phyloP scores from a whole-genome alignment of 2,797 vertebrate species.

The Falco berigora region DNA sequence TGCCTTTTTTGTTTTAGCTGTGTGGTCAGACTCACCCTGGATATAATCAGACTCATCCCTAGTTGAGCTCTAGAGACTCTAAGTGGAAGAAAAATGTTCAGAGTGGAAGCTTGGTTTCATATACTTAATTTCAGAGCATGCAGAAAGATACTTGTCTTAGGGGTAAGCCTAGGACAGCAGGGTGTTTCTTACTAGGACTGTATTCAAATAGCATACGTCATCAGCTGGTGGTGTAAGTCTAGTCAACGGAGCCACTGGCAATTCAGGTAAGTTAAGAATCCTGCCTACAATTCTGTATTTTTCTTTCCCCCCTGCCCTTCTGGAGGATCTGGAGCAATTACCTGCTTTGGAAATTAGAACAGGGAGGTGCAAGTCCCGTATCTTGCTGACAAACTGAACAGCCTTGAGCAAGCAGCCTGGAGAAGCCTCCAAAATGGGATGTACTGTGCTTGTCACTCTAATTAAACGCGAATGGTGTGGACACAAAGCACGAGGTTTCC shows the following conservation, averaged over 20 bases:
- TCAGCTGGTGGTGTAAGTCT: not conserved
- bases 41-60: not conserved
- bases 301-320: not conserved
- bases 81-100: not conserved
- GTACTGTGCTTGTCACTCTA: not conserved
- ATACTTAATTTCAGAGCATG: not conserved
- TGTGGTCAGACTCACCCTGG: not conserved
- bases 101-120: not conserved
- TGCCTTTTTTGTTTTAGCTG: not conserved
- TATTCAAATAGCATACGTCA: not conserved
- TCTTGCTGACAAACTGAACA: not conserved
- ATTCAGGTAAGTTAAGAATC: not conserved
- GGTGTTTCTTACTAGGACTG: not conserved
- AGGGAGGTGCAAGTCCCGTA: not conserved
- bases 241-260: not conserved
- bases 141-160: not conserved
- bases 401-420: not conserved
- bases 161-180: not conserved
- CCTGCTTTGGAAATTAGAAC: not conserved
- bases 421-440: not conserved
- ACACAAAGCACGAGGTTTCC: not conserved
- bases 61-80: not conserved
- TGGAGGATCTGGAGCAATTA: not conserved
- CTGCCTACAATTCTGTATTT: not conserved
- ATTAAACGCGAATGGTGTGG: not conserved